Evolutionary conservation across 1,140 invertebrate species (phyloP).

Genomic region (Aporrectodea caliginosa): DNA sequence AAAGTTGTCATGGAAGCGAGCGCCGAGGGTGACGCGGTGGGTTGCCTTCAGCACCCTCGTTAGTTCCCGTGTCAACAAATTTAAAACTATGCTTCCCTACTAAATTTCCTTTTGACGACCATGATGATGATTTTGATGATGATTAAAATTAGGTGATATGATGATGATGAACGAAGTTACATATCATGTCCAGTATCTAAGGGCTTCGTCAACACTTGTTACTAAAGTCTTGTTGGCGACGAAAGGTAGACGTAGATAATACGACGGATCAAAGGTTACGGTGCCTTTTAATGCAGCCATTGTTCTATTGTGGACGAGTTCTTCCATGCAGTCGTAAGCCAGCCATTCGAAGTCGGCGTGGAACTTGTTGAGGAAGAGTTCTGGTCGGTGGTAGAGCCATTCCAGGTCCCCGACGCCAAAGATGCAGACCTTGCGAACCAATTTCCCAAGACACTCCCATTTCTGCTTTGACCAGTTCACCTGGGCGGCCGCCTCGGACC

Average conservation of each 20-base stretch:
- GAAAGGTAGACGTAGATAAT: neutral
- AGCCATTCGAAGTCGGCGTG: slow-evolving; percentile 39
- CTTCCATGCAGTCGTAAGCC: slow-evolving; percentile 45
- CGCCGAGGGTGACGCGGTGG: too few relatives aligned
- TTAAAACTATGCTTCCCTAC: too few relatives aligned
- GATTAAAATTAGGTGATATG: too few relatives aligned
- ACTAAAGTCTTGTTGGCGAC: neutral
- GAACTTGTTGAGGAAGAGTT: slow-evolving; percentile 53
- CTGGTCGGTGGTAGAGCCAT: slow-evolving; percentile 30
- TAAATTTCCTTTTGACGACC: too few relatives aligned
- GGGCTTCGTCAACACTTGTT: neutral
- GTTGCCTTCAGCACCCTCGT: too few relatives aligned
- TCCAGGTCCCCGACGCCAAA: slow-evolving; percentile 43
- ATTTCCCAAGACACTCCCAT: slow-evolving; percentile 31
- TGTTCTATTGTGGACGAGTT: slow-evolving; percentile 18
- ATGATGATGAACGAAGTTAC: too few relatives aligned
- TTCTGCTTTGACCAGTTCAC: slow-evolving; percentile 31
- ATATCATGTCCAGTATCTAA: too few relatives aligned
- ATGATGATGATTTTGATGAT: too few relatives aligned
- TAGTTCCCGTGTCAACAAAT: too few relatives aligned
- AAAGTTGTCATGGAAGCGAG: too few relatives aligned
- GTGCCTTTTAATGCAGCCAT: neutral
- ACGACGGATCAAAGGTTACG: neutral
- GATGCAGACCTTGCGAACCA: slow-evolving; percentile 41
- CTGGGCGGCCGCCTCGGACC: neutral